Evolutionary conservation across 1,140 invertebrate genomes (phyloP), one percentile per base, ranked within the genome.

Genomic region (Brachionus koreanus): DNA sequence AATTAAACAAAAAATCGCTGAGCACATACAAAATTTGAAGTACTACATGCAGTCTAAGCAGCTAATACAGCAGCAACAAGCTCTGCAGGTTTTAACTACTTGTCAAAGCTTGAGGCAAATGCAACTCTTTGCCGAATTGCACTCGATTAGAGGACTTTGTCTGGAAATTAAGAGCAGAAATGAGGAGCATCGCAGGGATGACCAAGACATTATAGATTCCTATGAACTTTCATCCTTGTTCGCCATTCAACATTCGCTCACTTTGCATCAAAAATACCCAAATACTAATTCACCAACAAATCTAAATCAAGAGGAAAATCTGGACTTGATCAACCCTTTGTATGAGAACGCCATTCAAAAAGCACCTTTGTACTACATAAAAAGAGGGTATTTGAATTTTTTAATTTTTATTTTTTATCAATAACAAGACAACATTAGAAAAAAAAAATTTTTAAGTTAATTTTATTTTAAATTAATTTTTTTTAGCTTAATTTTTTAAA

Each of bases 271-370:
- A 33, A 74, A 43, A 74, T 25, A 35, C 10, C 19, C 39, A 7
- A 72, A 39, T 74, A 33, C 19, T 69, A 65, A 33, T 65, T 37
- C 33, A 35, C 7, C 16, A 16, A 23, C 19, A 4, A 35, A 46
- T 74, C 42, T 74, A 42, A 39, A 9, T 33, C 35, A 25, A 5
- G 57, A 82, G 19, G 79, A 82, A 33, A 69, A 69, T 67, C 10
- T 82, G 25, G 79, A 82, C 42, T 12, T 82, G 3, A 57, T 65
- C 33, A 82, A 82, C 65, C 57, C 57, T 29, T 52, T 82, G 33
- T 65, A 52, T 67, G 79, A 82, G 65, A 49, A 61, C 3, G 37
- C 57, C 7, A 33, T 65, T 29, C 79, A 82, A 82, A 65, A 65
- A 49, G 39, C 57, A 13, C 79, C 79, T 42, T 65, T 82, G 33